Percentiles rank a stretch among this genome's conserved stretches.
Evolutionary conservation across 2,797 vertebrate genomes (phyloP).

Genomic region (Eulemur mongoz): DNA sequence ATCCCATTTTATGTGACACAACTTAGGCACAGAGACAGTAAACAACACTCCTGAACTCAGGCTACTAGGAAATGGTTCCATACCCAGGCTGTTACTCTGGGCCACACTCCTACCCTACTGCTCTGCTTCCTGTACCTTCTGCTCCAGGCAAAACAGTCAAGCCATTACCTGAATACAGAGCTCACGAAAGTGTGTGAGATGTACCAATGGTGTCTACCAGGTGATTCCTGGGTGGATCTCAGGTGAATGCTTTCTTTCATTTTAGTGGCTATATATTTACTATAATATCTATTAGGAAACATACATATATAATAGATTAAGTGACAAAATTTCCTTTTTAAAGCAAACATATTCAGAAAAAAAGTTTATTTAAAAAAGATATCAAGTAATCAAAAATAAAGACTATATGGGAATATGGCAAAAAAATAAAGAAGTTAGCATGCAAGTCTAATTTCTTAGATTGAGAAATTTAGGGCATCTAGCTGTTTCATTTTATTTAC

Average conservation of each 20-base stretch:
- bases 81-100: neutral
- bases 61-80: neutral
- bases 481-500: neutral
- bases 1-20: neutral
- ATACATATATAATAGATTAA: neutral
- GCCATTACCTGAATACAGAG: neutral
- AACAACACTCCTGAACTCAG: neutral
- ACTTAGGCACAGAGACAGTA: neutral
- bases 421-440: neutral
- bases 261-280: neutral
- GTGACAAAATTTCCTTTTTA: neutral
- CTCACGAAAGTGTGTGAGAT: rapidly evolving
- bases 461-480: neutral
- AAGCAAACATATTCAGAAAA: neutral
- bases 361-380: slow-evolving; percentile 8
- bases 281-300: neutral
- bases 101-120: neutral
- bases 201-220: neutral
- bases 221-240: neutral
- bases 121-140: rapidly evolving
- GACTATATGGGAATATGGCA: neutral
- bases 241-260: neutral
- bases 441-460: neutral
- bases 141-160: rapidly evolving
- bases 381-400: slow-evolving; percentile 21